These are phyloP conservation scores for Barypeithes pellucidus DNA, from an alignment of 2,888 invertebrate species.

Conservation along the genomic window DNA sequence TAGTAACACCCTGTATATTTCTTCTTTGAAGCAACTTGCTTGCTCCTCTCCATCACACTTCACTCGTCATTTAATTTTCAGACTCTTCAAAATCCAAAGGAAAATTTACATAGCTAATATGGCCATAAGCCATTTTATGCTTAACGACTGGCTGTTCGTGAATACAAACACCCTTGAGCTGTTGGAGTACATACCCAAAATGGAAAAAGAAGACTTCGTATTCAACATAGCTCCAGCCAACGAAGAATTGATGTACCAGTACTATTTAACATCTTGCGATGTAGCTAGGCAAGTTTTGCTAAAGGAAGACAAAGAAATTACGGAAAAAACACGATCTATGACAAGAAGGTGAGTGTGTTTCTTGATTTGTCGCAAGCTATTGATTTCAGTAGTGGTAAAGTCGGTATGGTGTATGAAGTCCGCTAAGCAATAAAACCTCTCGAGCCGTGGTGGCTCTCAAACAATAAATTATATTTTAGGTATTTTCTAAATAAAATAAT, in stretches of 20 bases:
- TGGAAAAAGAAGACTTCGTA: slow-evolving; percentile 25
- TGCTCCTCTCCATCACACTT: too few species aligned
- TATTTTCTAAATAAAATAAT: too few species aligned
- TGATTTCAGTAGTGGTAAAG: background rate
- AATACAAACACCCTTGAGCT: slow-evolving; percentile 74
- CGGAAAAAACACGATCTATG: slow-evolving; percentile 5
- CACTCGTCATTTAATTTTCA: slow-evolving; percentile 69
- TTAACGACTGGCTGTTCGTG: slow-evolving; percentile 83
- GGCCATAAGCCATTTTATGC: slow-evolving; percentile 82
- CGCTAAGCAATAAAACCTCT: too few species aligned
- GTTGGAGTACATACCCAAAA: slow-evolving; percentile 18
- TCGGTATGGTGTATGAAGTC: too few species aligned
- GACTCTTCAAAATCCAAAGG: slow-evolving; percentile 85
- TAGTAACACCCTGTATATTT: too few species aligned
- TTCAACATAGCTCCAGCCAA: background rate
- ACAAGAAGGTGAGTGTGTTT: slow-evolving; percentile 25
- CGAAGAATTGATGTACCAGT: slow-evolving; percentile 26
- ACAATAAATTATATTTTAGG: too few species aligned
- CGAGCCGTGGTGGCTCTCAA: too few species aligned
- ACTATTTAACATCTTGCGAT: slow-evolving; percentile 3
- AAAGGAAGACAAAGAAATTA: slow-evolving; percentile 37
- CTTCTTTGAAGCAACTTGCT: too few species aligned
- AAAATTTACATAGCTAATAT: slow-evolving; percentile 83
- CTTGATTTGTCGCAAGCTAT: background rate
- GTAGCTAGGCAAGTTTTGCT: slow-evolving; percentile 28